Conservation (phyloP, 2,888 invertebrate species). For the Isoperla grammatica region DNA sequence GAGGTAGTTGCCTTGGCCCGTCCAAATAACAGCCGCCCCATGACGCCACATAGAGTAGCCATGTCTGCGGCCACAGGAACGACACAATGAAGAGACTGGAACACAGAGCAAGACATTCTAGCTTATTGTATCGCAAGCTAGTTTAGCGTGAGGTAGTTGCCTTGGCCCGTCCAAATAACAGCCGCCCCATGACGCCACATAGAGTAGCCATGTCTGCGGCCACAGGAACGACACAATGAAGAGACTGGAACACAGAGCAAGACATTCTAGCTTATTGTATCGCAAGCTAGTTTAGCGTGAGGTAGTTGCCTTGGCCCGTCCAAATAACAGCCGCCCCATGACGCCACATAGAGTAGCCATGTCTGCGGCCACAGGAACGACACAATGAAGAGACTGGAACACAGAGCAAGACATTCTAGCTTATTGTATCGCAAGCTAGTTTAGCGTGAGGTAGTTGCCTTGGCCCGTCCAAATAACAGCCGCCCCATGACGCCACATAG, state of each 20-base stretch:
- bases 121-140: no score
- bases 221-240: constrained; percentile 87
- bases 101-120: no score
- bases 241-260: constrained; percentile 57
- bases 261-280: no score
- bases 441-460: constrained; percentile 84
- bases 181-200: constrained; percentile 89
- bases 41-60: constrained; percentile 80
- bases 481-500: constrained; percentile 83
- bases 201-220: constrained; percentile 77
- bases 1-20: constrained; percentile 88
- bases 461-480: constrained; percentile 96
- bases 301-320: constrained; percentile 91
- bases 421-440: no score
- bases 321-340: constrained; percentile 91
- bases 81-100: constrained; percentile 81
- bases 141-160: constrained; percentile 84
- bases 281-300: constrained; percentile 91
- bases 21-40: constrained; percentile 96
- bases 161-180: constrained; percentile 95
- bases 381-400: constrained; percentile 77
- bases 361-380: constrained; percentile 80
- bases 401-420: no score
- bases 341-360: constrained; percentile 78
- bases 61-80: constrained; percentile 78